Percentiles rank a stretch among this genome's conserved stretches.
These are phyloP conservation scores for Amblyteles armatorius DNA, from an alignment of 2,888 invertebrate genomes.

Conservation along the genomic window DNA sequence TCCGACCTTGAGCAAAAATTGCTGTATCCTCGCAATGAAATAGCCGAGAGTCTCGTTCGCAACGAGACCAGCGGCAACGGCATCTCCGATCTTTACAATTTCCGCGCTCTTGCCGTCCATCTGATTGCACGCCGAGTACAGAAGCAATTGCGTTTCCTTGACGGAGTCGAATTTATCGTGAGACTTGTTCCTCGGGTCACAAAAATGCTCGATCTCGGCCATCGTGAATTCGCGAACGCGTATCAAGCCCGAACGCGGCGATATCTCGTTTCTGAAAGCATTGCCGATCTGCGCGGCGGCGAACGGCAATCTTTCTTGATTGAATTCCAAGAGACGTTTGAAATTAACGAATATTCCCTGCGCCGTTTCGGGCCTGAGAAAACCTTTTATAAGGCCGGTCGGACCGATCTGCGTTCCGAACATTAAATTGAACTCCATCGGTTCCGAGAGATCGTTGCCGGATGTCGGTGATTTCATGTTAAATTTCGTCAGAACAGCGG, in stretches of 20 bases:
- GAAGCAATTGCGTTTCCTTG: slow-evolving; percentile 90
- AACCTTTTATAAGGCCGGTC: slow-evolving; percentile 97
- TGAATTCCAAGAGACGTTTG: slow-evolving; percentile 98
- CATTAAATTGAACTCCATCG: slow-evolving; percentile 99
- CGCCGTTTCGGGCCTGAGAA: slow-evolving; percentile 98
- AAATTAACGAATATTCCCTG: slow-evolving; percentile 99
- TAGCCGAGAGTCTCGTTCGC: slow-evolving; percentile 99
- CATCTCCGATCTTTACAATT: slow-evolving; percentile 92
- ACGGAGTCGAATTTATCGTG: slow-evolving; percentile 96
- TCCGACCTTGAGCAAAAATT: slow-evolving; percentile 95
- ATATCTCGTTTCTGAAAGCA: slow-evolving; percentile 99
- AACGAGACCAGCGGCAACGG: slow-evolving; percentile 93
- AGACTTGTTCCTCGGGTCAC: slow-evolving; percentile 94
- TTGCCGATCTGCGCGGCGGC: slow-evolving; percentile 99
- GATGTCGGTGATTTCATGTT: slow-evolving; percentile 98
- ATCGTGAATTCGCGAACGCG: slow-evolving; percentile 99
- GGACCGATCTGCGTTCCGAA: slow-evolving; percentile 99
- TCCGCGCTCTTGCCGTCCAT: slow-evolving; percentile 97
- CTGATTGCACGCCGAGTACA: slow-evolving; percentile 98
- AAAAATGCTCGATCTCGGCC: slow-evolving; percentile 99
- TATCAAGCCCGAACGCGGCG: slow-evolving; percentile 97
- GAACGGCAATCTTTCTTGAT: slow-evolving; percentile 98
- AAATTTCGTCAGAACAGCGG: slow-evolving; percentile 92
- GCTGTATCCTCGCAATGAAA: slow-evolving; percentile 97
- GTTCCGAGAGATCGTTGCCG: slow-evolving; percentile 97